Percentiles rank a stretch among this genome's conserved stretches.
phyloP scores from a whole-genome alignment of 2,888 invertebrate species.

The Netelia virgata region DNA sequence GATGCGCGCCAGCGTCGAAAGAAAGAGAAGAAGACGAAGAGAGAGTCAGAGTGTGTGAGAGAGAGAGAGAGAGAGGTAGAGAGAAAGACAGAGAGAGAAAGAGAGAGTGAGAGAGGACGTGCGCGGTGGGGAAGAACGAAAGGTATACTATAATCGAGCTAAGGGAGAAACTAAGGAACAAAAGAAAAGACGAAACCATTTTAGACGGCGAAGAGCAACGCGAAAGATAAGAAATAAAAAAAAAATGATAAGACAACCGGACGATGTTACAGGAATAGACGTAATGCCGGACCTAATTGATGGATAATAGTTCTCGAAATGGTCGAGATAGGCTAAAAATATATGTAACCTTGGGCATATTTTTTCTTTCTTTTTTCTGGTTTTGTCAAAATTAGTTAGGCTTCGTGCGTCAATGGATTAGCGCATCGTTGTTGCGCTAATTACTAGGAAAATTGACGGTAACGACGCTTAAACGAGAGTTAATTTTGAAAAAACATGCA shows the following conservation, averaged over 20 bases:
- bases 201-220: neutral
- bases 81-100: constrained; percentile 25
- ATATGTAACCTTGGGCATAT: neutral
- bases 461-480: no score
- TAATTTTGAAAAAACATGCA: no score
- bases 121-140: constrained; percentile 21
- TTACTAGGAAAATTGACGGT: no score
- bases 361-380: neutral
- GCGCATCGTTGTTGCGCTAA: no score
- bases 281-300: neutral
- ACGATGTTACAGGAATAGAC: neutral
- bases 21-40: constrained; percentile 33
- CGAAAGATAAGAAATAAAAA: constrained; percentile 5
- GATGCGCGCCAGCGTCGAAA: constrained; percentile 36
- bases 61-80: constrained; percentile 24
- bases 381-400: no score
- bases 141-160: neutral
- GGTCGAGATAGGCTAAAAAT: neutral
- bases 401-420: no score
- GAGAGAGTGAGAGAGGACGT: constrained; percentile 8
- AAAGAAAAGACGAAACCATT: constrained; percentile 6
- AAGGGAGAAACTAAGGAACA: constrained; percentile 8
- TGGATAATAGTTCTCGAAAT: constrained; percentile 2
- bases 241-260: neutral
- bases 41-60: constrained; percentile 22